Evolutionary conservation across 2,888 invertebrate species (phyloP), one percentile per base, ranked within the genome.

Genomic region (Hemaris fuciformis): DNA sequence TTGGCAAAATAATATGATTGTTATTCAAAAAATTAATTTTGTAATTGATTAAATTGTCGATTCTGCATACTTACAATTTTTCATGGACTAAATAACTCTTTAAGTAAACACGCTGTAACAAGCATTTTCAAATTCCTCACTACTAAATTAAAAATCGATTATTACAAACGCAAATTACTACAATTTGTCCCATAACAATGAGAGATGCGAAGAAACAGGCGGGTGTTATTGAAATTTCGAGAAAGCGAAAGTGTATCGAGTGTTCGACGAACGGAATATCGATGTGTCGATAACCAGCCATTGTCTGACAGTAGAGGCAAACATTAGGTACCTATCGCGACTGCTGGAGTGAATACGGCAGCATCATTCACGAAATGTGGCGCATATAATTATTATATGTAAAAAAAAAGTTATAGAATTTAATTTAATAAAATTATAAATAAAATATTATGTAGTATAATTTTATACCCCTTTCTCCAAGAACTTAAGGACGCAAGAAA

Each of bases 341-440:
- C 60, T 86, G 87, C 88, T 83, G 81, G 81, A 75, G 79, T 77
- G 81, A 65, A 85, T 76, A 80, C 82, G 85, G 87, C 88, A 88
- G 88, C 88, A 88, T 88, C 83, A 88, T 87, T 87, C 86, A 85
- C 81, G 85, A 85, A 84, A 87, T 78, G 84, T 84, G 87, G 89
- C 90, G 90, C 91, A 62, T 85, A 85, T 83, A 89, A 88, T 88
- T 89, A 90, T 89, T 87, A 86, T 89, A 89, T 91, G 90, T 91
- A 91, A 90, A 88, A 81, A n/a, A n/a, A 89, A 91, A 88, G 89
- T 89, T 91, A 91, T 91, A 91, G 91, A 91, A 91, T 89, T n/a
- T 91, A 91, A 91, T 90, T 91, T 91, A 92, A 91, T 92, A 91
- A 91, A 92, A 91, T 89, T 91, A 90, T 91, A 90, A 91, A 90